Evolutionary conservation across 2,888 invertebrate species (phyloP).

Genomic region (Bellardia pandia): DNA sequence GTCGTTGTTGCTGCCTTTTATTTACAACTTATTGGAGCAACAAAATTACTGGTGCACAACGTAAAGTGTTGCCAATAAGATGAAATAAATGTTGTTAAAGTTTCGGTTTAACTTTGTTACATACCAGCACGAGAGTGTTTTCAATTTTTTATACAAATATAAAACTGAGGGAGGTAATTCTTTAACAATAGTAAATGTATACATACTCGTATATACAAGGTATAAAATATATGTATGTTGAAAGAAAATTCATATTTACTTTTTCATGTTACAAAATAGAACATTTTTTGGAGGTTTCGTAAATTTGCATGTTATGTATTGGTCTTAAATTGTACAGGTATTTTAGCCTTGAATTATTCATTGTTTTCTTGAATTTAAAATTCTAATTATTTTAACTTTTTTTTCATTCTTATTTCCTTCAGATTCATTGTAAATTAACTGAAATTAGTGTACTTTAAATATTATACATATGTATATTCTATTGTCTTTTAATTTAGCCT

Average conservation of each 20-base stretch:
- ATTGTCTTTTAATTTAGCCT: constrained; percentile 2
- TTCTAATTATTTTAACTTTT: constrained; percentile 29
- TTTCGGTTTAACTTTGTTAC: constrained; percentile 50
- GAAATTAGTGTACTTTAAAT: neutral
- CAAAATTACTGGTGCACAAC: constrained; percentile 76
- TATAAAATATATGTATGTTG: neutral
- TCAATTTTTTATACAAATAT: constrained; percentile 19
- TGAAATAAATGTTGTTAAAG: constrained; percentile 62
- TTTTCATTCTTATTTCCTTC: constrained; percentile 2
- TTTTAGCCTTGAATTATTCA: constrained; percentile 36
- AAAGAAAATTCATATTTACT: neutral
- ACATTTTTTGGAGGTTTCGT: neutral
- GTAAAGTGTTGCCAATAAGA: constrained; percentile 74
- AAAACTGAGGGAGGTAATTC: constrained; percentile 13
- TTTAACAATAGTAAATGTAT: neutral
- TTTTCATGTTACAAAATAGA: neutral
- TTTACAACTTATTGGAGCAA: constrained; percentile 74
- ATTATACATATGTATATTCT: neutral
- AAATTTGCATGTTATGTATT: too few species aligned
- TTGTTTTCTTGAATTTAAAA: constrained; percentile 10
- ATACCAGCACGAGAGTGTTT: constrained; percentile 16
- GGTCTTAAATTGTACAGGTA: neutral
- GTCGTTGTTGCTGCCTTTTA: constrained; percentile 67
- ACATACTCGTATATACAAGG: too few species aligned
- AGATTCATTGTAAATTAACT: constrained; percentile 12